A percentile compares a stretch with the other conserved stretches of the same genome.
phyloP scores from a whole-genome alignment of 2,888 invertebrate genomes.

The Standfussiana lucernea region DNA sequence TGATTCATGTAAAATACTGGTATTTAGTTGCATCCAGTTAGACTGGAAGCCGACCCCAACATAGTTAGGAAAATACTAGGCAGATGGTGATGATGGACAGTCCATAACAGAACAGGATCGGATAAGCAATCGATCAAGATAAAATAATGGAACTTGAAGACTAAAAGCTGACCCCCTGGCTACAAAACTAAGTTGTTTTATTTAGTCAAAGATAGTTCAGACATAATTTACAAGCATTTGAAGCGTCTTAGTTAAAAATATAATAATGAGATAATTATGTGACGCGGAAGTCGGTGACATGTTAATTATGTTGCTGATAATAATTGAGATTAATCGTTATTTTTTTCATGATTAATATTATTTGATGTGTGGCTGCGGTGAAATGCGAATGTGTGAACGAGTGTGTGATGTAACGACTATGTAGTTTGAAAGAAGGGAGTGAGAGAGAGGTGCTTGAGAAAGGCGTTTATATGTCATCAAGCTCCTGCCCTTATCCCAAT shows the following conservation, averaged over 20 bases:
- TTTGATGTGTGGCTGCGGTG: constrained; percentile 13
- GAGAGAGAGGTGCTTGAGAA: neutral
- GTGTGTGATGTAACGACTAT: neutral
- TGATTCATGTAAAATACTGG: neutral
- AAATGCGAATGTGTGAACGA: neutral
- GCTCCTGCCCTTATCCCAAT: no score
- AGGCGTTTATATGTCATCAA: neutral
- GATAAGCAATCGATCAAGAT: neutral
- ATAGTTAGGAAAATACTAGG: neutral
- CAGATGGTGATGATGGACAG: neutral
- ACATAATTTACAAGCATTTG: neutral
- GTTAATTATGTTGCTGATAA: constrained; percentile 44
- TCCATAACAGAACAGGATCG: neutral
- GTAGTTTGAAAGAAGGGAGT: neutral
- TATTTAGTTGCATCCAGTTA: neutral
- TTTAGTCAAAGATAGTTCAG: neutral
- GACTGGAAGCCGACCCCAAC: neutral
- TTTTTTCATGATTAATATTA: constrained; percentile 23
- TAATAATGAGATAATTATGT: constrained; percentile 18
- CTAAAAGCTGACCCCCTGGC: neutral
- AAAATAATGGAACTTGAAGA: neutral
- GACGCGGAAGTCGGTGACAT: constrained; percentile 27
- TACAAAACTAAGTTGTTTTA: neutral
- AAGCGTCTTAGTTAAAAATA: constrained; percentile 17
- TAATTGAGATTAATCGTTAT: constrained; percentile 42